Evolutionary conservation across 2,797 vertebrate genomes (phyloP).

Genomic region (Microcaecilia unicolor): DNA sequence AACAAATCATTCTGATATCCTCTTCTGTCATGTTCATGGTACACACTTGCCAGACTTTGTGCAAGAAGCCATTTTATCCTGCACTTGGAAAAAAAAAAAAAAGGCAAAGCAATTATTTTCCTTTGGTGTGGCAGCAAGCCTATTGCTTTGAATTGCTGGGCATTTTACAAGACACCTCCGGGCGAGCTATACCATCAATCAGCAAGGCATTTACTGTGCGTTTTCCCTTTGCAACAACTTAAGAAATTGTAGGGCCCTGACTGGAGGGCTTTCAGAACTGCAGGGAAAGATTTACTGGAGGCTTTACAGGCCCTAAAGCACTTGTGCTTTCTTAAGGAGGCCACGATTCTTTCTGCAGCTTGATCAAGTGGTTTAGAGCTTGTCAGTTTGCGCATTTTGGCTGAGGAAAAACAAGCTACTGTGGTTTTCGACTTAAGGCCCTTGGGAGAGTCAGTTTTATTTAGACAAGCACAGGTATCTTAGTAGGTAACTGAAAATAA

Average conservation of each 20-base stretch:
- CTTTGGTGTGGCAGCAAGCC: conserved; percentile 2
- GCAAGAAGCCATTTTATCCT: conserved; percentile 1
- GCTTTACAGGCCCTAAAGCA: neutral
- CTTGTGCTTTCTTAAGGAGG: conserved; percentile 5
- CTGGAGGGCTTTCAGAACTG: too few species aligned
- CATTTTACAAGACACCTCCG: conserved; percentile 22
- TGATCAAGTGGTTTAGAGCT: accelerated
- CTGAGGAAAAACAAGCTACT: neutral
- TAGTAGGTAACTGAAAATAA: too few species aligned
- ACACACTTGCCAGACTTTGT: conserved; percentile 17
- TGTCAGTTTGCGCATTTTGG: neutral
- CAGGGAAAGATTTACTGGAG: conserved; percentile 31
- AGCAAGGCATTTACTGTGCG: conserved; percentile 28
- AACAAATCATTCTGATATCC: too few species aligned
- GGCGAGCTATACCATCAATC: conserved; percentile 32
- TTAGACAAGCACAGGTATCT: too few species aligned
- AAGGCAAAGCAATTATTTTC: conserved; percentile 24
- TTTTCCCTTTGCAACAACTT: conserved; percentile 9
- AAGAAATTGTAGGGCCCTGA: conserved; percentile 14
- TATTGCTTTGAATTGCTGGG: conserved; percentile 25
- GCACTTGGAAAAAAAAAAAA: conserved; percentile 19
- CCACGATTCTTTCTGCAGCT: neutral
- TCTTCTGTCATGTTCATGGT: conserved; percentile 32
- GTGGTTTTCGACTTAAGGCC: too few species aligned
- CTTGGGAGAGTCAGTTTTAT: too few species aligned